A percentile compares a stretch with the other conserved stretches of the same genome.
Conservation (phyloP, 2,113 vertebrate genomes). For the Ramphastos sulfuratus region DNA sequence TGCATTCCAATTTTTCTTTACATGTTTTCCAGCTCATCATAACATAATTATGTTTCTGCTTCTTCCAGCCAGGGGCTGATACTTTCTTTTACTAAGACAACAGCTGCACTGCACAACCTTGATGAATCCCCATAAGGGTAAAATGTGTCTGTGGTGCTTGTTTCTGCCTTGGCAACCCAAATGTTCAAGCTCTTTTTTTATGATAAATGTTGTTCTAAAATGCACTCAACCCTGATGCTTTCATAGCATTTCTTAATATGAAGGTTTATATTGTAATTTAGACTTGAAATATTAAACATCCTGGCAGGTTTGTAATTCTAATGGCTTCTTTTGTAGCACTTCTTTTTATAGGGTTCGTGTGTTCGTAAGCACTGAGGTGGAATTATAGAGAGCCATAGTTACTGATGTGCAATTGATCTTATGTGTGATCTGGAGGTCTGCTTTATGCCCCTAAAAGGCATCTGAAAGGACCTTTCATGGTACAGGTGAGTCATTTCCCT, state of each 20-base stretch:
- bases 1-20: slow-evolving; percentile 70
- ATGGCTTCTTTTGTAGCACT: background rate
- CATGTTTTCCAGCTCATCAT: slow-evolving; percentile 72
- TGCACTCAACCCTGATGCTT: slow-evolving; percentile 28
- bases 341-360: slow-evolving; percentile 50
- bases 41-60: slow-evolving; percentile 72
- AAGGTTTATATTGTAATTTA: slow-evolving; percentile 46
- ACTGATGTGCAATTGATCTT: background rate
- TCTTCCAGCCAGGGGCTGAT: slow-evolving; percentile 64
- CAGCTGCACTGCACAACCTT: slow-evolving; percentile 74
- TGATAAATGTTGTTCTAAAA: slow-evolving; percentile 50
- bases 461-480: background rate
- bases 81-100: slow-evolving; percentile 69
- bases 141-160: slow-evolving; percentile 51
- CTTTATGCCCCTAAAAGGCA: background rate
- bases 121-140: slow-evolving; percentile 64
- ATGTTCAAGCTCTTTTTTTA: slow-evolving; percentile 44
- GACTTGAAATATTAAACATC: slow-evolving; percentile 38
- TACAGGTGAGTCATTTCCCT: background rate
- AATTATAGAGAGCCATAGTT: background rate
- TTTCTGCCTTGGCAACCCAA: slow-evolving; percentile 64
- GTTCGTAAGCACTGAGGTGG: background rate
- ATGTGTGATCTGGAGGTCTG: background rate
- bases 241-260: background rate
- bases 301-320: slow-evolving; percentile 28